phyloP scores from a whole-genome alignment of 1,140 invertebrate genomes.

The Atta texana region DNA sequence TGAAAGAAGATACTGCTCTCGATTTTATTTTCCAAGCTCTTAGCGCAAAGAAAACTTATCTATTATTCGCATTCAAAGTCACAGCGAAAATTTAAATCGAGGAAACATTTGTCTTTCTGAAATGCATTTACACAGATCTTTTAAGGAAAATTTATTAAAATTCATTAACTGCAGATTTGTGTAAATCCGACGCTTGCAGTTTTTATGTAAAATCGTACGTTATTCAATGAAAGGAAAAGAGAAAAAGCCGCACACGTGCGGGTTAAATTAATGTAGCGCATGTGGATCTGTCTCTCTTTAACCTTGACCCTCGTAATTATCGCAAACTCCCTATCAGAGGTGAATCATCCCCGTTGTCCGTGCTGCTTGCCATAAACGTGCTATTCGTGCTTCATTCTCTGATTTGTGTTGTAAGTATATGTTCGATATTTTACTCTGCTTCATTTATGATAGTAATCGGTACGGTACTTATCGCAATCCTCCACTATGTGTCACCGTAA shows the following conservation, averaged over 20 bases:
- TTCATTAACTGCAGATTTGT: constrained; percentile 1
- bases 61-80: neutral
- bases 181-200: neutral
- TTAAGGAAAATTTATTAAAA: constrained; percentile 8
- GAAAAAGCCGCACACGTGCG: constrained; percentile 13
- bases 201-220: neutral
- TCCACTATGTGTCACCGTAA: neutral
- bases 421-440: constrained; percentile 7
- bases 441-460: neutral
- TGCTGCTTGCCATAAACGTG: constrained; percentile 23
- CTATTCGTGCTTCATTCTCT: neutral
- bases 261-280: constrained; percentile 24
- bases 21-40: neutral
- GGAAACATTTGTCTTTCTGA: neutral
- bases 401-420: constrained; percentile 37
- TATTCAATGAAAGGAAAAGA: neutral
- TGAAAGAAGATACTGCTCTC: neutral
- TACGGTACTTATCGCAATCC: neutral
- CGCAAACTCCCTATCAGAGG: constrained; percentile 38
- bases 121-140: neutral
- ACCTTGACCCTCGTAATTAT: constrained; percentile 60
- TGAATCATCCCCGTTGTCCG: constrained; percentile 48
- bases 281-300: constrained; percentile 54
- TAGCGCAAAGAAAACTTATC: neutral
- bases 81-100: neutral